Conservation (phyloP, 2,888 invertebrate species). For the Halocaridina rubra region DNA sequence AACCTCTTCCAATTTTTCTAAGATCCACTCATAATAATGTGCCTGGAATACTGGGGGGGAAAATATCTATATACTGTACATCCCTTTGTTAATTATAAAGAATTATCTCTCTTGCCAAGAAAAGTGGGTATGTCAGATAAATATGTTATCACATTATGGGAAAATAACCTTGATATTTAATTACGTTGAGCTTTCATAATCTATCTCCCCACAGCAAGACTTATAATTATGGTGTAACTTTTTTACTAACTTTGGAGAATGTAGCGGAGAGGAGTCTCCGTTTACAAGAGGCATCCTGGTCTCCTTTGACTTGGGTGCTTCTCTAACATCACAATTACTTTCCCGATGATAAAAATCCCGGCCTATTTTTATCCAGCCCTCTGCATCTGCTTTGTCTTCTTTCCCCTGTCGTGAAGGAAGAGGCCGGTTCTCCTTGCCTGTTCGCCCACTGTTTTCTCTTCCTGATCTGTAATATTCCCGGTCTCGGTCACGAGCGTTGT, state of each 20-base stretch:
- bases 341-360: slow-evolving; percentile 23
- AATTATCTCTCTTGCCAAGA: no score
- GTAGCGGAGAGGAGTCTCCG: slow-evolving; percentile 52
- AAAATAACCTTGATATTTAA: no score
- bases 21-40: no score
- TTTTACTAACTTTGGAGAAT: slow-evolving; percentile 40
- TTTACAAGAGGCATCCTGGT: slow-evolving; percentile 37
- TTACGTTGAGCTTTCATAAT: no score
- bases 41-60: no score
- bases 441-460: neutral
- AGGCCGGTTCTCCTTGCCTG: slow-evolving; percentile 51
- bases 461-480: slow-evolving; percentile 13
- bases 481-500: neutral
- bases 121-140: no score
- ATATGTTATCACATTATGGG: no score
- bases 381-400: slow-evolving; percentile 48
- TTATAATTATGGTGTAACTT: no score
- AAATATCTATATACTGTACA: no score
- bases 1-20: no score
- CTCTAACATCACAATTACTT: slow-evolving; percentile 31
- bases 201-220: no score
- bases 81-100: no score
- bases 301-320: slow-evolving; percentile 6
- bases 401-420: slow-evolving; percentile 6
- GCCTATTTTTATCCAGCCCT: slow-evolving; percentile 56